phyloP scores from a whole-genome alignment of 2,888 invertebrate genomes.

The Oeneis ivallda region DNA sequence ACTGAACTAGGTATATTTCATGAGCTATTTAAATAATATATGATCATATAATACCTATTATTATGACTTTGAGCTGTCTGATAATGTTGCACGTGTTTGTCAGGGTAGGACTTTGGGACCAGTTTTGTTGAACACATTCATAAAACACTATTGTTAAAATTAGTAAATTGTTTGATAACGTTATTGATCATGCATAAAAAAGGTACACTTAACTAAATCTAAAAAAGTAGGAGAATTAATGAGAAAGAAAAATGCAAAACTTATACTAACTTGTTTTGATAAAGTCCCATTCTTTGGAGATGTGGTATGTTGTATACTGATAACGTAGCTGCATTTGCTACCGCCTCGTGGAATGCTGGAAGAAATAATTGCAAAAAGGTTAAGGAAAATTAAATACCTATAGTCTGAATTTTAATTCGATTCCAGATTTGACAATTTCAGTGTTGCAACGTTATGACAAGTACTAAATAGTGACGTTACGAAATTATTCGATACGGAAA shows the following conservation, averaged over 20 bases:
- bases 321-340: conserved; percentile 89
- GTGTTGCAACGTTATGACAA: no score
- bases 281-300: conserved; percentile 86
- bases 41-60: not conserved
- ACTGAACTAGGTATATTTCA: not conserved
- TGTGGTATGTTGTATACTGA: conserved; percentile 90
- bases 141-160: not conserved
- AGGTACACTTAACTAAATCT: no score
- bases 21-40: not conserved
- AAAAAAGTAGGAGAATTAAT: not conserved
- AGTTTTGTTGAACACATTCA: not conserved
- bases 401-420: no score
- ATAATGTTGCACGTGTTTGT: not conserved
- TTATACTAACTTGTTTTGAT: conserved; percentile 80
- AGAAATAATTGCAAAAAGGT: not conserved
- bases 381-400: no score
- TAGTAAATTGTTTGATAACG: no score
- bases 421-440: no score
- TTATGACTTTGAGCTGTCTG: not conserved
- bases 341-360: conserved; percentile 91
- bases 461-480: no score
- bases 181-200: no score
- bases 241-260: not conserved
- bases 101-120: not conserved
- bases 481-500: no score